Conservation (phyloP, 2,888 invertebrate species). For the Drosophila barbarae region DNA sequence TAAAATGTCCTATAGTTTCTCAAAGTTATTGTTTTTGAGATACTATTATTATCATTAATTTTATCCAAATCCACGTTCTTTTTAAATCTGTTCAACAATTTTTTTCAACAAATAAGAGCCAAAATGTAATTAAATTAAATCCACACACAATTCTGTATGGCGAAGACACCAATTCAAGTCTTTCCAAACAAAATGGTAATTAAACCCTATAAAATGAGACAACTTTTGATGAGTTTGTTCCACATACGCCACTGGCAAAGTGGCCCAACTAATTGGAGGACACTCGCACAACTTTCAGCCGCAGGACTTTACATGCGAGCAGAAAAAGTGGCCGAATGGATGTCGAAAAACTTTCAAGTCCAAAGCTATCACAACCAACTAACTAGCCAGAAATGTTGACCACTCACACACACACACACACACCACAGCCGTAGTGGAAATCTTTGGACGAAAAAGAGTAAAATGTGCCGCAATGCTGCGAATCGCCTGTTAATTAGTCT, state of each 20-base stretch:
- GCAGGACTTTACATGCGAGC: slow-evolving; percentile 4
- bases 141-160: no score
- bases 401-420: slow-evolving; percentile 45
- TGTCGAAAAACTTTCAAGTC: slow-evolving; percentile 30
- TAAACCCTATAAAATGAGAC: not conserved
- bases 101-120: not conserved
- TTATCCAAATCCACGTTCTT: no score
- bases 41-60: no score
- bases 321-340: slow-evolving; percentile 39
- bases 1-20: no score
- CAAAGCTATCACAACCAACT: slow-evolving; percentile 52
- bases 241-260: not conserved
- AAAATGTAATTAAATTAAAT: not conserved
- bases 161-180: not conserved
- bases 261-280: slow-evolving; percentile 26
- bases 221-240: not conserved
- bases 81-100: not conserved
- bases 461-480: slow-evolving; percentile 66
- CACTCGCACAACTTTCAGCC: slow-evolving; percentile 11
- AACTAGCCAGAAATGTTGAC: slow-evolving; percentile 64
- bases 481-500: slow-evolving; percentile 79
- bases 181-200: not conserved
- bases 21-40: no score
- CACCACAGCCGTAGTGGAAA: slow-evolving; percentile 6
- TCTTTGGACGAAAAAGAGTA: slow-evolving; percentile 7